Evolutionary conservation across 2,113 vertebrate species (phyloP).

Genomic region (Silurus glanis): DNA sequence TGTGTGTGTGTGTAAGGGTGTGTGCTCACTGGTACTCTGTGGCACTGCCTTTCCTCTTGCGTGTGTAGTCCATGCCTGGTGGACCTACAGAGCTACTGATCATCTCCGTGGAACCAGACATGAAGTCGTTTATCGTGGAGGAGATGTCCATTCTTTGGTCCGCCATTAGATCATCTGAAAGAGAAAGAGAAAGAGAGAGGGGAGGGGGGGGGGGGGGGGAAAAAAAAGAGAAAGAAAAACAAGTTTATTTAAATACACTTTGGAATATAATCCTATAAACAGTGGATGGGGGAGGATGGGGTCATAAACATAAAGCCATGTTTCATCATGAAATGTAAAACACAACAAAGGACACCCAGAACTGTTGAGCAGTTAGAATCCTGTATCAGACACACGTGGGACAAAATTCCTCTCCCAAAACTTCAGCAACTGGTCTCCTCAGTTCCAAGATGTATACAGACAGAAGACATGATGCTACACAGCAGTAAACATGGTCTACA

Average conservation of each 20-base stretch:
- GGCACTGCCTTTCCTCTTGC: slow-evolving; percentile 96
- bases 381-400: too few relatives aligned
- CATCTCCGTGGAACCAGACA: slow-evolving; percentile 91
- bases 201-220: not conserved
- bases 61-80: slow-evolving; percentile 88
- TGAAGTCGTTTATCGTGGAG: slow-evolving; percentile 98
- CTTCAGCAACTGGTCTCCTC: too few relatives aligned
- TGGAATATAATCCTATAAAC: not conserved
- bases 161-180: slow-evolving; percentile 91
- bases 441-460: too few relatives aligned
- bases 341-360: too few relatives aligned
- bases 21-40: slow-evolving; percentile 92
- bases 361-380: too few relatives aligned
- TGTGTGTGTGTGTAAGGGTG: not conserved
- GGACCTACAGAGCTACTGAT: slow-evolving; percentile 91
- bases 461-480: too few relatives aligned
- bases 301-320: not conserved
- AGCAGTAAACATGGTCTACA: too few relatives aligned
- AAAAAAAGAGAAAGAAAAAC: not conserved
- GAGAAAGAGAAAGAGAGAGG: not conserved
- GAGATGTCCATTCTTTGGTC: slow-evolving; percentile 99
- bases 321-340: not conserved
- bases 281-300: too few relatives aligned
- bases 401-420: too few relatives aligned
- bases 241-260: not conserved